Conservation (phyloP, 1,140 invertebrate species). For the Harpegnathos saltator region DNA sequence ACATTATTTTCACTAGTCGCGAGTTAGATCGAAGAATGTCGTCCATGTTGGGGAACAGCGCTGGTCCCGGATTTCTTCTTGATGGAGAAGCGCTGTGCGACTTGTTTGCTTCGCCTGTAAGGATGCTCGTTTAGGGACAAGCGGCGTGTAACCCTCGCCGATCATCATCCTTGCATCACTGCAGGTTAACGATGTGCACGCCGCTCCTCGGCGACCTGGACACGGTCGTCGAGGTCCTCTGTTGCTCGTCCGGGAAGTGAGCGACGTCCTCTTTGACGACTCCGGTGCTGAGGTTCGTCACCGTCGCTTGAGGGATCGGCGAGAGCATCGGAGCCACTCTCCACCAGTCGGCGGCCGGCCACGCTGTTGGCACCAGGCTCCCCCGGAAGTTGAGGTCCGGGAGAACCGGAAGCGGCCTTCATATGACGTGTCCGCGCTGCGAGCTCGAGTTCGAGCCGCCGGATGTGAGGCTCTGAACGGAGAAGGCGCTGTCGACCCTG, state of each 20-base stretch:
- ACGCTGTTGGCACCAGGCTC: constrained; percentile 82
- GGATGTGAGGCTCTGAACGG: constrained; percentile 83
- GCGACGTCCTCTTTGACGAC: constrained; percentile 69
- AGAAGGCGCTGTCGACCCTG: constrained; percentile 78
- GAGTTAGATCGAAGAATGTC: not conserved
- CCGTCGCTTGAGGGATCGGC: constrained; percentile 77
- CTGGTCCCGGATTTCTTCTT: not conserved
- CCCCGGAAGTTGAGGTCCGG: constrained; percentile 86
- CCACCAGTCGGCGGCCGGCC: constrained; percentile 83
- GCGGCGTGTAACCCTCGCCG: not conserved
- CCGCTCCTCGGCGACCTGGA: constrained; percentile 62
- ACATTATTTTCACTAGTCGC: not conserved
- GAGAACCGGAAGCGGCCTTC: constrained; percentile 93
- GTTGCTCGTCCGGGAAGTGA: constrained; percentile 68
- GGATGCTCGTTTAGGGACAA: too few relatives aligned
- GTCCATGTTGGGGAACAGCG: constrained; percentile 1
- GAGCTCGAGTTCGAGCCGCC: constrained; percentile 75
- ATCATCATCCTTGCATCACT: constrained; percentile 51
- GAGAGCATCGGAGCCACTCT: constrained; percentile 82
- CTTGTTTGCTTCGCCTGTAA: too few relatives aligned
- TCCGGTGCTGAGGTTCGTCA: constrained; percentile 72
- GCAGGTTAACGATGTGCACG: constrained; percentile 66
- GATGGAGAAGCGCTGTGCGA: not conserved
- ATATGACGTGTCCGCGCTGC: constrained; percentile 89
- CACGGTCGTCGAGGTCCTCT: constrained; percentile 52